These are phyloP conservation scores for Gonocerus acuteangulatus DNA, from an alignment of 2,888 invertebrate genomes.

Conservation along the genomic window DNA sequence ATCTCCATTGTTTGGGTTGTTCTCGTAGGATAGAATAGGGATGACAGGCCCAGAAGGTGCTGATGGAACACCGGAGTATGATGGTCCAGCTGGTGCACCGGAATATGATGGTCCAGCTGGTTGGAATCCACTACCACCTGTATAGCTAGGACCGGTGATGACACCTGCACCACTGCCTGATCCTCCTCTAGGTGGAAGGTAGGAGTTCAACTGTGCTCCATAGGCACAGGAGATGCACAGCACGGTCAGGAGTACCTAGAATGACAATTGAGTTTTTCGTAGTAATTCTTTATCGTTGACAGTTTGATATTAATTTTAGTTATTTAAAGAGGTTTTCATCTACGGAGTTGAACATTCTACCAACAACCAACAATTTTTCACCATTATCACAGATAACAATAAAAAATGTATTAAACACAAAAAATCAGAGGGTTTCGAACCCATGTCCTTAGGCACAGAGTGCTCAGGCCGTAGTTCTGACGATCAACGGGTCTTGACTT, in stretches of 20 bases:
- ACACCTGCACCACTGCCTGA: conserved; percentile 27
- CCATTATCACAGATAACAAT: too few relatives aligned
- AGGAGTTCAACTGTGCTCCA: conserved; percentile 27
- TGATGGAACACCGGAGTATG: conserved; percentile 12
- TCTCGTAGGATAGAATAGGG: conserved; percentile 54
- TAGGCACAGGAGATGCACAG: background rate
- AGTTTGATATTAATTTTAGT: too few relatives aligned
- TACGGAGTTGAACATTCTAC: too few relatives aligned
- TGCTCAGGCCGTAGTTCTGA: too few relatives aligned
- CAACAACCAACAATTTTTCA: too few relatives aligned
- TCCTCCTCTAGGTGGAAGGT: conserved; percentile 32
- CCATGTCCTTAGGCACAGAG: too few relatives aligned
- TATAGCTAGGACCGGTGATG: conserved; percentile 11
- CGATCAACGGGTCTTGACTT: too few relatives aligned
- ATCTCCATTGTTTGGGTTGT: conserved; percentile 53
- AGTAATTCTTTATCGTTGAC: too few relatives aligned
- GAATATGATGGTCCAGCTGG: conserved; percentile 8
- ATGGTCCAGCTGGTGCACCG: conserved; percentile 12
- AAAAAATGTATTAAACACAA: too few relatives aligned
- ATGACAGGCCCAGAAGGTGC: conserved; percentile 43
- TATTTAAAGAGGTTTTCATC: too few relatives aligned
- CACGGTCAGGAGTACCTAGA: background rate
- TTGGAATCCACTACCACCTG: background rate
- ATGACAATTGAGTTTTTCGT: too few relatives aligned
- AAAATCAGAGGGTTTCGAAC: too few relatives aligned